Conservation (phyloP, 2,797 vertebrate species). For the Euthynnus affinis region DNA sequence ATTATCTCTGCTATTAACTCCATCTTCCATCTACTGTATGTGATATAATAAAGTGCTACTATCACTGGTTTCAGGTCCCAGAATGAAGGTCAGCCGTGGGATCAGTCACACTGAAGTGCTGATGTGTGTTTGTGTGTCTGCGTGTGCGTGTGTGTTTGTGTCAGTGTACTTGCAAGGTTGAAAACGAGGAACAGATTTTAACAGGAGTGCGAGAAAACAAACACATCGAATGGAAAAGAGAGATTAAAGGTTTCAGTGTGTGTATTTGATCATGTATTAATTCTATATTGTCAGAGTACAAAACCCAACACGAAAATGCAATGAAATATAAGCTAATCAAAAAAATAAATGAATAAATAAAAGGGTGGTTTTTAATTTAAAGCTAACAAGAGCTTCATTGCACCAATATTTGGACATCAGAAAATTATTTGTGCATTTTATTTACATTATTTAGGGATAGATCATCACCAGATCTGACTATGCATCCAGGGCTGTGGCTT, state of each 20-base stretch:
- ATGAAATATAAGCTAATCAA: too few relatives aligned
- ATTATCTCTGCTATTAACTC: too few relatives aligned
- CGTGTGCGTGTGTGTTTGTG: constrained; percentile 18
- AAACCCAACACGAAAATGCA: too few relatives aligned
- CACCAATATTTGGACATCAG: too few relatives aligned
- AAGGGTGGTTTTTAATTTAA: too few relatives aligned
- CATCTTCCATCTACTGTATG: background rate
- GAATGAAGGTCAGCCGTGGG: constrained; percentile 17
- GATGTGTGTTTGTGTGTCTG: constrained; percentile 14
- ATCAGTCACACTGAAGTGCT: constrained; percentile 16
- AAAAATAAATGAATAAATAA: too few relatives aligned
- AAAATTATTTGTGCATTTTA: too few relatives aligned
- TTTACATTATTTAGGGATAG: too few relatives aligned
- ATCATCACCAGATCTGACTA: too few relatives aligned
- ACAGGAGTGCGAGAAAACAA: constrained; percentile 71
- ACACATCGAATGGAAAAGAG: constrained; percentile 39
- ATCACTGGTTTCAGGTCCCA: background rate
- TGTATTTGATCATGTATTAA: background rate
- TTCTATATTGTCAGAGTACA: background rate
- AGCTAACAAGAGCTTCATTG: too few relatives aligned
- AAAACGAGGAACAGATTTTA: constrained; percentile 72
- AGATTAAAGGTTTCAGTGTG: background rate
- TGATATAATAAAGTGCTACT: background rate
- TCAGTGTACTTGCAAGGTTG: constrained; percentile 20
- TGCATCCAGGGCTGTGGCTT: too few relatives aligned